A percentile compares a stretch with the other conserved stretches of the same genome.
phyloP scores from a whole-genome alignment of 2,888 invertebrate genomes.

The Catocala sponsa region DNA sequence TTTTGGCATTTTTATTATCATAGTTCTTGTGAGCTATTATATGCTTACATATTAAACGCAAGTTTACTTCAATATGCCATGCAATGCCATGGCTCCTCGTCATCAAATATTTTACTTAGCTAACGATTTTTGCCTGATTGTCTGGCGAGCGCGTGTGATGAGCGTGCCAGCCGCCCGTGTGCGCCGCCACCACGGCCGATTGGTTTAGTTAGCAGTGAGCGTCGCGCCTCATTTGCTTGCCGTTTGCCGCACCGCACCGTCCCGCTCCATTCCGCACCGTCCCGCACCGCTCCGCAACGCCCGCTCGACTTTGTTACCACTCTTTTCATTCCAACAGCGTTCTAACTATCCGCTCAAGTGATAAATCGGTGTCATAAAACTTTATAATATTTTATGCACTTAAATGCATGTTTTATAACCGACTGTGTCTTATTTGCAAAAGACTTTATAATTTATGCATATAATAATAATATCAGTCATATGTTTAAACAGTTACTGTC shows the following conservation, averaged over 20 bases:
- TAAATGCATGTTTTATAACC: slow-evolving; percentile 43
- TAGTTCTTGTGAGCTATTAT: too few relatives aligned
- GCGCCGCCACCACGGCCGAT: slow-evolving; percentile 69
- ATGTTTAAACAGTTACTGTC: too few relatives aligned
- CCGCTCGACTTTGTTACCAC: slow-evolving; percentile 78
- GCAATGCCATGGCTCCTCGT: too few relatives aligned
- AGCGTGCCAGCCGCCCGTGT: slow-evolving; percentile 62
- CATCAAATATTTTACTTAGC: too few relatives aligned
- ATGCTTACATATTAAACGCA: too few relatives aligned
- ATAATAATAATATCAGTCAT: too few relatives aligned
- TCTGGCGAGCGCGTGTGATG: slow-evolving; percentile 1
- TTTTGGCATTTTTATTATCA: too few relatives aligned
- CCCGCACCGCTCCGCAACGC: slow-evolving; percentile 39
- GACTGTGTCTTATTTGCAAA: slow-evolving; percentile 32
- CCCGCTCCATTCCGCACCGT: slow-evolving; percentile 42
- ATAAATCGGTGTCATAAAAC: slow-evolving; percentile 74
- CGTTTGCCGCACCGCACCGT: slow-evolving; percentile 70
- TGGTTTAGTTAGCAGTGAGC: slow-evolving; percentile 88
- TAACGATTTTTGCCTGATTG: too few relatives aligned
- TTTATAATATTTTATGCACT: slow-evolving; percentile 52
- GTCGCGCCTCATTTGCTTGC: slow-evolving; percentile 87
- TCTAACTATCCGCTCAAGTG: slow-evolving; percentile 79
- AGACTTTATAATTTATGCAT: not conserved
- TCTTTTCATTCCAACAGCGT: slow-evolving; percentile 80
- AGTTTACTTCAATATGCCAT: too few relatives aligned